Conservation (phyloP, 2,113 vertebrate species). For the Mixornis gularis region DNA sequence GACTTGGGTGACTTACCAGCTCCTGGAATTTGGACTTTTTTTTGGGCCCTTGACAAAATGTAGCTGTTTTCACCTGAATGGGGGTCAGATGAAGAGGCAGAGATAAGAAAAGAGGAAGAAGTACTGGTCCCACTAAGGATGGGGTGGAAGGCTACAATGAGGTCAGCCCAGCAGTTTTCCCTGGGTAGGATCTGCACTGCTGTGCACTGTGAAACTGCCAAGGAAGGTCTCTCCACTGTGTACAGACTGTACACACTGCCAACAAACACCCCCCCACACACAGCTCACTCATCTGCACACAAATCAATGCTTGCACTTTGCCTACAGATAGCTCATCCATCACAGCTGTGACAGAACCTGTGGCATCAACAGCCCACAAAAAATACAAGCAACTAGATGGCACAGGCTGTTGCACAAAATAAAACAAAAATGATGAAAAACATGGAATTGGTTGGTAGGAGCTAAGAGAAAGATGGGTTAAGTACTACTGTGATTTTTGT, state of each 20-base stretch:
- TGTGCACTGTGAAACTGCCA: neutral
- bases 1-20: neutral
- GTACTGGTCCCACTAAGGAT: neutral
- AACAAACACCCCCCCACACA: neutral
- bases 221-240: neutral
- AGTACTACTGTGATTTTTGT: neutral
- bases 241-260: neutral
- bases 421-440: neutral
- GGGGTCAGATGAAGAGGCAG: neutral
- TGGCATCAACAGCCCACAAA: neutral
- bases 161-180: neutral
- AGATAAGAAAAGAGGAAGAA: neutral
- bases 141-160: neutral
- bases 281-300: neutral
- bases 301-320: conserved; percentile 20
- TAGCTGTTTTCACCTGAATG: neutral
- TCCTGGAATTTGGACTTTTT: neutral
- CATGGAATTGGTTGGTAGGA: neutral
- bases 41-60: neutral
- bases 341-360: neutral
- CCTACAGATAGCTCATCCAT: conserved; percentile 11
- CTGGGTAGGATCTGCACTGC: neutral
- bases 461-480: neutral
- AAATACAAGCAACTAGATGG: neutral
- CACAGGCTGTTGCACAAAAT: neutral